Conservation (phyloP, 2,797 vertebrate species). For the Typhlichthys eigenmanni region DNA sequence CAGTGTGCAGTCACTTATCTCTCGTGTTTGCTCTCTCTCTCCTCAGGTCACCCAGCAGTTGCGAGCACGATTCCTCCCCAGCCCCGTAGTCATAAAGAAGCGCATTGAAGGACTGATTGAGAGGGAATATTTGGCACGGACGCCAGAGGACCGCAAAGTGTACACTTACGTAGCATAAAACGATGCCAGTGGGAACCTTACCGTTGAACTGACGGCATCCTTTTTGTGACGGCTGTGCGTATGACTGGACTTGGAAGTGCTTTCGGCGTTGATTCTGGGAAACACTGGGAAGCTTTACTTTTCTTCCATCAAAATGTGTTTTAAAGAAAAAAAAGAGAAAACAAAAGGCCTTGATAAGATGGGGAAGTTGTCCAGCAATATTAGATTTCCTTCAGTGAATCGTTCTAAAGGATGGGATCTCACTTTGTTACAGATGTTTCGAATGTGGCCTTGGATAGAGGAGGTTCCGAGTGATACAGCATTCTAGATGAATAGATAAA, state of each 20-base stretch:
- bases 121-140: slow-evolving; percentile 99
- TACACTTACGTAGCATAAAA: slow-evolving; percentile 99
- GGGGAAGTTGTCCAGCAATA: slow-evolving; percentile 88
- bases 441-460: slow-evolving; percentile 80
- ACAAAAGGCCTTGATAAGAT: slow-evolving; percentile 72
- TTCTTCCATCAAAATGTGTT: slow-evolving; percentile 79
- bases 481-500: slow-evolving; percentile 67
- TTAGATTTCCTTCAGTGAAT: slow-evolving; percentile 87
- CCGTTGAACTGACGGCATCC: slow-evolving; percentile 61
- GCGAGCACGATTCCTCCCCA: slow-evolving; percentile 97
- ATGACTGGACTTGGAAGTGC: slow-evolving; percentile 94
- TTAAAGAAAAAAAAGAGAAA: slow-evolving; percentile 57
- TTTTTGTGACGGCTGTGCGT: slow-evolving; percentile 78
- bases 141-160: slow-evolving; percentile 99
- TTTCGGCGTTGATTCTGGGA: slow-evolving; percentile 83
- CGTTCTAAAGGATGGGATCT: slow-evolving; percentile 80
- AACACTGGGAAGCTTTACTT: slow-evolving; percentile 79
- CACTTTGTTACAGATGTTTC: slow-evolving; percentile 88
- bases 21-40: slow-evolving; percentile 32
- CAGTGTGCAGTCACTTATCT: slow-evolving; percentile 6
- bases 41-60: slow-evolving; percentile 96
- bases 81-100: slow-evolving; percentile 99
- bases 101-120: slow-evolving; percentile 99
- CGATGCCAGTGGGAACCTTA: slow-evolving; percentile 66
- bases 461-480: slow-evolving; percentile 72